Evolutionary conservation across 2,113 vertebrate genomes (phyloP).

Genomic region (Calyptomena viridis): DNA sequence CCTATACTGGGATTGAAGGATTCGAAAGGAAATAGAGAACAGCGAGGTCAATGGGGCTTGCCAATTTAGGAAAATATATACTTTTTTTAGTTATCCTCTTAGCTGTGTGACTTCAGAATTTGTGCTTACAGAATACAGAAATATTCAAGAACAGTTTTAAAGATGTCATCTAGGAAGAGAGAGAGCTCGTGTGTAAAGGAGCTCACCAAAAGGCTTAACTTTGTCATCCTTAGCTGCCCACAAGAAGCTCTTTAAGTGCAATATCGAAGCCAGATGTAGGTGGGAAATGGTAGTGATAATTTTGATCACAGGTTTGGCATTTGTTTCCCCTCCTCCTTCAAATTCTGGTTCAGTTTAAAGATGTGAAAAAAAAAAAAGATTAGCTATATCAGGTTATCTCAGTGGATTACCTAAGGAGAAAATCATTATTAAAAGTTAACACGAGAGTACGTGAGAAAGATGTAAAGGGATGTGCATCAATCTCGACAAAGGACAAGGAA

Average conservation of each 20-base stretch:
- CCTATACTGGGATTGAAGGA: background rate
- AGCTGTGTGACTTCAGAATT: background rate
- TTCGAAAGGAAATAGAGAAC: background rate
- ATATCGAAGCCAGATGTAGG: background rate
- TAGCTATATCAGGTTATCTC: background rate
- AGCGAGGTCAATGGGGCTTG: background rate
- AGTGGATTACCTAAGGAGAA: background rate
- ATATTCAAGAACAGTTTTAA: background rate
- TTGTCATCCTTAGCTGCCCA: background rate
- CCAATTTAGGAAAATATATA: background rate
- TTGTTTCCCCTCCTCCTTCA: background rate
- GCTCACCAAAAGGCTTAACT: background rate
- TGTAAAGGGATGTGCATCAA: fast-evolving
- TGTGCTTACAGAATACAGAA: background rate
- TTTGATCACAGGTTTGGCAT: background rate
- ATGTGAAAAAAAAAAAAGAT: background rate
- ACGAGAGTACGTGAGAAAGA: background rate
- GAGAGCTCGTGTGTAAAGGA: background rate
- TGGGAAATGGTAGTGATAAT: background rate
- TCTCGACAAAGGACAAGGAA: background rate
- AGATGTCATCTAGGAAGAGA: background rate
- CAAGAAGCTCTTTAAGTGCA: background rate
- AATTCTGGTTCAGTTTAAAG: background rate
- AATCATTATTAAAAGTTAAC: background rate
- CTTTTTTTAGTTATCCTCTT: background rate